Conservation (phyloP, 2,888 invertebrate species). For the Chymomyza fuscimana region DNA sequence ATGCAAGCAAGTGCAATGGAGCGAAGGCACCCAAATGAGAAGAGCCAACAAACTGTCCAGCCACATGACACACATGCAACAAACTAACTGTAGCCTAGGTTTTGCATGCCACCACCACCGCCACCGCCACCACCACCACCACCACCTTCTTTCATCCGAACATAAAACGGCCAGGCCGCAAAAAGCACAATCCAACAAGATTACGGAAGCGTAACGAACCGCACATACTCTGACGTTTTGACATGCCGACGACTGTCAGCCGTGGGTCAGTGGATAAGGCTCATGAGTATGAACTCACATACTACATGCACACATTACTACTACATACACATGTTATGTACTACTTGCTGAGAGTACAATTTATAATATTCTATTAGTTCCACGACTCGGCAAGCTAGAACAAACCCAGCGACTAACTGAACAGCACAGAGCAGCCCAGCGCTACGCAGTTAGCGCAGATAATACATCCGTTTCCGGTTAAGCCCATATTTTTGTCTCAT, state of each 20-base stretch:
- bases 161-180: slow-evolving; percentile 45
- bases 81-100: slow-evolving; percentile 41
- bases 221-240: slow-evolving; percentile 8
- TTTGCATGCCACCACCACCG: slow-evolving; percentile 53
- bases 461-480: slow-evolving; percentile 81
- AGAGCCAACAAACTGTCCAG: slow-evolving; percentile 32
- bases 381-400: slow-evolving; percentile 57
- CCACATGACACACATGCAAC: slow-evolving; percentile 56
- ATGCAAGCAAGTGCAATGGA: slow-evolving; percentile 64
- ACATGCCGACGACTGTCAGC: slow-evolving; percentile 44
- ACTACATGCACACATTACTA: slow-evolving; percentile 14
- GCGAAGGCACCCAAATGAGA: slow-evolving; percentile 27
- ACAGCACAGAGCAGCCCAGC: slow-evolving; percentile 29
- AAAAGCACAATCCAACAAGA: slow-evolving; percentile 71
- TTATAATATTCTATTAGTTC: slow-evolving; percentile 74
- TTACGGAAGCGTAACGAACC: slow-evolving; percentile 67
- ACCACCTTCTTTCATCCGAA: slow-evolving; percentile 22
- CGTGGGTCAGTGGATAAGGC: slow-evolving; percentile 62
- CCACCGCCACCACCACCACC: no score
- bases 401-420: not conserved
- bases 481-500: slow-evolving; percentile 79
- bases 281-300: slow-evolving; percentile 43
- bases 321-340: not conserved
- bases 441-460: slow-evolving; percentile 80
- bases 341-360: slow-evolving; percentile 46